Evolutionary conservation across 1,140 invertebrate species (phyloP).

Genomic region (Bombus breviceps): DNA sequence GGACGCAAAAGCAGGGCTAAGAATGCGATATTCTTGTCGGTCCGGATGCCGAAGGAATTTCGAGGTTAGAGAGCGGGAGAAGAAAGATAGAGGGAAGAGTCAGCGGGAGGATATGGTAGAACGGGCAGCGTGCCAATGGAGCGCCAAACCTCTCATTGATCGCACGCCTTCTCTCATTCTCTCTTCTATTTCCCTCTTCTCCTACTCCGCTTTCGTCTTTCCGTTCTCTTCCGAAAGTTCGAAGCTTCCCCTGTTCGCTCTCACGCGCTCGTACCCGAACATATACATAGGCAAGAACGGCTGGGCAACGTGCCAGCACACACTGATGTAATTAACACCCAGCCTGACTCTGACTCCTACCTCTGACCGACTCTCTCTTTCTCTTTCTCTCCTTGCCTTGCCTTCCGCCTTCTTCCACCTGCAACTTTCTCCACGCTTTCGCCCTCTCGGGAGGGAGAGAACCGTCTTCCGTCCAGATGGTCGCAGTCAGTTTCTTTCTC

Average conservation of each 20-base stretch:
- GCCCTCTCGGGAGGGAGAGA: neutral
- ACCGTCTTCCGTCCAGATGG: neutral
- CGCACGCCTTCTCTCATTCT: constrained; percentile 39
- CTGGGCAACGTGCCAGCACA: constrained; percentile 71
- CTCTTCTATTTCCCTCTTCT: constrained; percentile 11
- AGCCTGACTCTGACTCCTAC: constrained; percentile 53
- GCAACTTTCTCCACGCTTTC: neutral
- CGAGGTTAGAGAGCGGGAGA: constrained; percentile 40
- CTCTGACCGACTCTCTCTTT: constrained; percentile 26
- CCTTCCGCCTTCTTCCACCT: neutral
- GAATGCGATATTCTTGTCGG: constrained; percentile 55
- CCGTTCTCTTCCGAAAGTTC: constrained; percentile 1
- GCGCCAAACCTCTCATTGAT: constrained; percentile 63
- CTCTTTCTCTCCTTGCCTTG: neutral
- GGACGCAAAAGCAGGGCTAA: constrained; percentile 41
- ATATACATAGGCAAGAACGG: constrained; percentile 9
- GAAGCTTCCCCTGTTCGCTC: constrained; percentile 6
- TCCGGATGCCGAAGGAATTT: constrained; percentile 59
- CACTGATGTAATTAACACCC: constrained; percentile 75
- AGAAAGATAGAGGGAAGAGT: constrained; percentile 8
- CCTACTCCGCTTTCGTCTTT: constrained; percentile 8
- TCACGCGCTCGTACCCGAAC: neutral
- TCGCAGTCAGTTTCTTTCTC: neutral
- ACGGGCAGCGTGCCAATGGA: constrained; percentile 64
- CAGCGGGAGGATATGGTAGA: constrained; percentile 30